Conservation (phyloP, 2,888 invertebrate genomes). For the Mesorhabditis spiculigera region DNA sequence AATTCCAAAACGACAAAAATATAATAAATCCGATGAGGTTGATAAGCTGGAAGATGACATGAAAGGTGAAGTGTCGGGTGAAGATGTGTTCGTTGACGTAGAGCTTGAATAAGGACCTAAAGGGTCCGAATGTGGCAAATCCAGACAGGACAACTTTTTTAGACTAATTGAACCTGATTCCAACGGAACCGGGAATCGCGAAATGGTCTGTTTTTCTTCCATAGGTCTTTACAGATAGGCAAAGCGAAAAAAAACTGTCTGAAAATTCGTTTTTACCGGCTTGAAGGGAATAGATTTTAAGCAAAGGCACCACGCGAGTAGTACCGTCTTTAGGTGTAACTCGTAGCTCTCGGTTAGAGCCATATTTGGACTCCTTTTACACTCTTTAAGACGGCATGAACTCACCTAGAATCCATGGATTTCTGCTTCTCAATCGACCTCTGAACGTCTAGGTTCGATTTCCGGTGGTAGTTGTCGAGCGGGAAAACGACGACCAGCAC, state of each 20-base stretch:
- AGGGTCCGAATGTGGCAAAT: background rate
- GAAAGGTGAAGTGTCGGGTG: background rate
- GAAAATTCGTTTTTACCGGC: too few species aligned
- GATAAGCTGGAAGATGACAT: background rate
- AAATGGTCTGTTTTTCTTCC: too few species aligned
- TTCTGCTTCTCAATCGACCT: background rate
- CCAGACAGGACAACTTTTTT: background rate
- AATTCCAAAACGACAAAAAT: background rate
- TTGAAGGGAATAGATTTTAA: too few species aligned
- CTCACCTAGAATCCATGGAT: background rate
- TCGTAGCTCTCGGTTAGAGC: too few species aligned
- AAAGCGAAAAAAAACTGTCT: too few species aligned
- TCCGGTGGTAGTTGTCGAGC: background rate
- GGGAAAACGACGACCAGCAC: background rate
- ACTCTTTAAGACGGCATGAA: too few species aligned
- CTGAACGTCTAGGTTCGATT: background rate
- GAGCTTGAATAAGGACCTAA: background rate
- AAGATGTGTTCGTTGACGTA: background rate
- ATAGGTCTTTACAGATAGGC: too few species aligned
- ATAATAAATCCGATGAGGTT: background rate
- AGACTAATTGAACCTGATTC: background rate
- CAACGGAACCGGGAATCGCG: too few species aligned
- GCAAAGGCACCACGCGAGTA: too few species aligned
- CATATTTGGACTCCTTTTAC: too few species aligned
- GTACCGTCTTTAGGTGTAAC: too few species aligned